Evolutionary conservation across 2,888 invertebrate genomes (phyloP).

Genomic region (Lycophotia porphyrea): DNA sequence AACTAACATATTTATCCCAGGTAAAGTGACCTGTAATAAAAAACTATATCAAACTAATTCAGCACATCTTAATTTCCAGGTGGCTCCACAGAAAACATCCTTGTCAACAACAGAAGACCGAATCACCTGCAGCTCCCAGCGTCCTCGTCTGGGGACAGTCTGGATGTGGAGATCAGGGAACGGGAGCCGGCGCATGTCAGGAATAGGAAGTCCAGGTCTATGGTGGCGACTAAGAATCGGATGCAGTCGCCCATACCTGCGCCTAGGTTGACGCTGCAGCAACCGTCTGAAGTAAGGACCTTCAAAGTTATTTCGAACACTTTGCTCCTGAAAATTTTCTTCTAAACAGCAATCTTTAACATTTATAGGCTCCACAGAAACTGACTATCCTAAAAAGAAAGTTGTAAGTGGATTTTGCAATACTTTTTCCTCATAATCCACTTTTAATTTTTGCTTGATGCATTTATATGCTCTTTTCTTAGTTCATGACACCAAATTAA

Average conservation of each 20-base stretch:
- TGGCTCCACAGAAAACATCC: conserved; percentile 85
- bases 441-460: neutral
- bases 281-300: conserved; percentile 75
- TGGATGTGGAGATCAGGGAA: conserved; percentile 84
- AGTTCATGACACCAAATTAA: no score
- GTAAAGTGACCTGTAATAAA: neutral
- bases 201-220: conserved; percentile 83
- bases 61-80: conserved; percentile 74
- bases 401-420: neutral
- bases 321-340: neutral
- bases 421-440: neutral
- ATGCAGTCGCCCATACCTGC: conserved; percentile 82
- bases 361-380: neutral
- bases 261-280: conserved; percentile 77
- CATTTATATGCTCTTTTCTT: no score
- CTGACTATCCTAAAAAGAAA: neutral
- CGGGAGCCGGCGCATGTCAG: conserved; percentile 73
- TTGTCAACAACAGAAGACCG: conserved; percentile 75
- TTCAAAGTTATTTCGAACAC: conserved; percentile 1
- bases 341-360: neutral
- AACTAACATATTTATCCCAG: neutral
- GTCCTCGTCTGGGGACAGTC: conserved; percentile 86
- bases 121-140: conserved; percentile 82
- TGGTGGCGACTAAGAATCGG: conserved; percentile 82
- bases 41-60: neutral